These are phyloP conservation scores for Araneus ventricosus DNA, from an alignment of 1,140 invertebrate species.

Conservation along the genomic window DNA sequence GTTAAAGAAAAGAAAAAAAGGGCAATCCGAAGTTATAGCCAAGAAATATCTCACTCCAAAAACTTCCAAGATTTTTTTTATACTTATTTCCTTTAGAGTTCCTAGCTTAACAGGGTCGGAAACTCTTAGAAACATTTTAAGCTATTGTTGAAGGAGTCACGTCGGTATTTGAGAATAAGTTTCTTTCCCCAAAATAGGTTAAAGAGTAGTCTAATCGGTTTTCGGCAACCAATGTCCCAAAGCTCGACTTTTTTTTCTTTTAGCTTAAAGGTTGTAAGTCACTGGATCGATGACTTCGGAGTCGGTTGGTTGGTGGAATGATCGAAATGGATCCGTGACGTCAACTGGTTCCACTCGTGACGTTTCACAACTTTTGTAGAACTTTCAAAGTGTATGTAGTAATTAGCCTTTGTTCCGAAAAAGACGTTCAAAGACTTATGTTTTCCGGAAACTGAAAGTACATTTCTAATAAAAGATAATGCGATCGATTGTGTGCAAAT, in stretches of 20 bases:
- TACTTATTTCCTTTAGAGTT: neutral
- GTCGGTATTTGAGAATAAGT: neutral
- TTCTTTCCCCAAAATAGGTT: slow-evolving; percentile 17
- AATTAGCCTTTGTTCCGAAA: neutral
- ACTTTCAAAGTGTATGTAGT: neutral
- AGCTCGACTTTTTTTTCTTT: slow-evolving; percentile 7
- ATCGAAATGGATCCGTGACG: slow-evolving; percentile 27
- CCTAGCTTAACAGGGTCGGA: neutral
- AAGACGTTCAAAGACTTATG: neutral
- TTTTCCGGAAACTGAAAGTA: neutral
- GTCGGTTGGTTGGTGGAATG: neutral
- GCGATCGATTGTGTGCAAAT: too few relatives aligned
- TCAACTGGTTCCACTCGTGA: slow-evolving; percentile 9
- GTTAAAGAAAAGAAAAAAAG: neutral
- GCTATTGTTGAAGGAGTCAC: neutral
- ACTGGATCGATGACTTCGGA: slow-evolving; percentile 12
- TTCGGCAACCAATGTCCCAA: slow-evolving; percentile 6
- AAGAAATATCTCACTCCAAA: neutral
- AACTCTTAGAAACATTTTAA: neutral
- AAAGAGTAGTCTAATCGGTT: slow-evolving; percentile 13
- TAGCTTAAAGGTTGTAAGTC: slow-evolving; percentile 46
- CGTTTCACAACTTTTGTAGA: neutral
- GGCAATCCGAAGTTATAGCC: too few relatives aligned
- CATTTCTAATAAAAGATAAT: too few relatives aligned
- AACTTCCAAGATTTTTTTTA: neutral